phyloP scores from a whole-genome alignment of 2,113 vertebrate genomes.

The Gymnorhina tibicen region DNA sequence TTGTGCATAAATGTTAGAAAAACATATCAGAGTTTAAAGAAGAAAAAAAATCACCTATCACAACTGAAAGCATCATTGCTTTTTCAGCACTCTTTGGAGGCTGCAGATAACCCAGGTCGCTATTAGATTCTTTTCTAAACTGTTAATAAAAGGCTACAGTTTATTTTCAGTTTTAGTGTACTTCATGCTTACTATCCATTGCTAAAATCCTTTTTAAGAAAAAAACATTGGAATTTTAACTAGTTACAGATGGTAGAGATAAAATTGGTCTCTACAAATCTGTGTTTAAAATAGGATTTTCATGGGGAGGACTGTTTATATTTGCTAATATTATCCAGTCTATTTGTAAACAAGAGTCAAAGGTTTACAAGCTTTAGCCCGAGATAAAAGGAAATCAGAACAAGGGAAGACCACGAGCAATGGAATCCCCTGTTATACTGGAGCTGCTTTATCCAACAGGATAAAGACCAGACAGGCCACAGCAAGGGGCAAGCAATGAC shows the following conservation, averaged over 20 bases:
- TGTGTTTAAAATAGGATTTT: conserved; percentile 23
- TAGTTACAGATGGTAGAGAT: conserved; percentile 20
- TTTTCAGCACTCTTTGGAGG: not conserved
- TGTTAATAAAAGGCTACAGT: not conserved
- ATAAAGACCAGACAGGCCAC: not conserved
- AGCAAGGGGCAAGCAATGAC: not conserved
- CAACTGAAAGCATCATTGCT: not conserved
- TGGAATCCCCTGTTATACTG: not conserved
- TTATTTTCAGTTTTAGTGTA: not conserved
- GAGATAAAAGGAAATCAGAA: not conserved
- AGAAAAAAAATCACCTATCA: not conserved
- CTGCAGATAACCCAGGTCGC: not conserved
- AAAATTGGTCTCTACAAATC: not conserved
- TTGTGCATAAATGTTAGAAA: not conserved
- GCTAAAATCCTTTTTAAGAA: not conserved
- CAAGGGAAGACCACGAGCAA: not conserved
- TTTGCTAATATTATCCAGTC: conserved; percentile 18
- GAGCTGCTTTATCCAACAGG: not conserved
- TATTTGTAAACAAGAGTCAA: conserved; percentile 13
- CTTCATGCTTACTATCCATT: not conserved
- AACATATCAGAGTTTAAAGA: not conserved
- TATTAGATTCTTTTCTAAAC: not conserved
- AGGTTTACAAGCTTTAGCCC: conserved; percentile 2
- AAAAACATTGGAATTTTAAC: conserved; percentile 33
- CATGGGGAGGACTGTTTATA: not conserved